Evolutionary conservation across 2,888 invertebrate genomes (phyloP), one percentile per base, ranked within the genome.

Genomic region (Ochlodes sylvanus): DNA sequence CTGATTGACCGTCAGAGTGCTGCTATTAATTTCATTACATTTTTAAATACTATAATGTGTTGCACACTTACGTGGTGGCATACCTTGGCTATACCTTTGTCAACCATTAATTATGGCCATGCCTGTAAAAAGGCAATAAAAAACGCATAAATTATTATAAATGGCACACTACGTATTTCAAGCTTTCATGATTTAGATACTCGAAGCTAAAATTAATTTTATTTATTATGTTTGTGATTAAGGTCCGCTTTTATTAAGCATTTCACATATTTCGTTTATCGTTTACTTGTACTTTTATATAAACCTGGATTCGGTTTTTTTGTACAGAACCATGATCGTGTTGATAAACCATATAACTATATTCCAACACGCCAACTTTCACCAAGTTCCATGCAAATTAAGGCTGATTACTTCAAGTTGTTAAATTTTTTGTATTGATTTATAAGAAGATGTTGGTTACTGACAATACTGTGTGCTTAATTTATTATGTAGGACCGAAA

Each of bases 261-360:
- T 57, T 62, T 68, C 21, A 15, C 56, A 41, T 63, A 68, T 63
- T 68, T 68, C 57, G 63, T 68, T 47, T 38, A 21, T 10, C 12
- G 50, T 42, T 34, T 66, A 15, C 66, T 60, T 44, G 47, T 34
- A 32, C 12, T 58, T 65, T 57, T 7, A 62, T 55, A 41, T 47
- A 19, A 12, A 50, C 21, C 57, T 68, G 27, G 57, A 62, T 68
- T 68, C 32, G 10, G 17, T 50, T 63, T 68, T n/a, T 58, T 68
- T 58, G 17, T 54, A 56, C 9, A 34, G 44, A 42, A n/a, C 38
- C 56, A 57, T 50, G 41, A 44, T 66, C 50, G 10, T 17, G 38
- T 4, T 14, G 68, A 68, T 68, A 68, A 63, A 55, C 17, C 55
- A 62, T 68, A 64, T 61, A 70, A 70, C 61, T 68, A 68, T 61